Evolutionary conservation across 1,140 invertebrate genomes (phyloP).

Genomic region (Anagrus nilaparvatae): DNA sequence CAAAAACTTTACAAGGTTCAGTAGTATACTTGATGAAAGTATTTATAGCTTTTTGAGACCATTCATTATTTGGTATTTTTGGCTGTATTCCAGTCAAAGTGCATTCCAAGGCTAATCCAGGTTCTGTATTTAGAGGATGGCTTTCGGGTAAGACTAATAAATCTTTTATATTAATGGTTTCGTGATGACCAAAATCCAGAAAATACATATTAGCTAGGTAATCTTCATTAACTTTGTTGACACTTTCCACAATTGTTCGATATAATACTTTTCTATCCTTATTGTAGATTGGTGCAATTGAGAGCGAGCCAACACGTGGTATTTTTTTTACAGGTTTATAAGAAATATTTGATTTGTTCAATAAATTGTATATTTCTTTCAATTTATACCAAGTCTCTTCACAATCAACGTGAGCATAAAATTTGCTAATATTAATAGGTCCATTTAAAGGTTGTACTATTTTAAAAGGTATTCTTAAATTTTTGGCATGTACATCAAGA

Average conservation of each 20-base stretch:
- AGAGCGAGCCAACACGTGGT: conserved; percentile 21
- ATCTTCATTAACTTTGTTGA: conserved; percentile 17
- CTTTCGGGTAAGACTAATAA: conserved; percentile 13
- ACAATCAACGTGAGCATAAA: conserved; percentile 49
- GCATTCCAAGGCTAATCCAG: conserved; percentile 62
- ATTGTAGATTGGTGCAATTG: conserved; percentile 30
- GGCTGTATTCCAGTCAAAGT: conserved; percentile 56
- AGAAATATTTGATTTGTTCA: conserved; percentile 5
- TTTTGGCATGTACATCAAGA: conserved; percentile 31
- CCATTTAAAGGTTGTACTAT: conserved; percentile 38
- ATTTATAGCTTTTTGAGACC: conserved; percentile 46
- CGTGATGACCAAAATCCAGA: conserved; percentile 62
- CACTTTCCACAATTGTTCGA: conserved; percentile 31
- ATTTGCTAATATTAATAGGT: conserved; percentile 48
- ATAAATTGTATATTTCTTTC: conserved; percentile 15
- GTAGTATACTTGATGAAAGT: conserved; percentile 39
- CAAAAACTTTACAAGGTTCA: conserved; percentile 14
- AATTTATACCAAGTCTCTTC: conserved; percentile 24
- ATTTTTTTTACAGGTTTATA: background rate
- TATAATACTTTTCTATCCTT: conserved; percentile 21
- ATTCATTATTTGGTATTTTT: conserved; percentile 46
- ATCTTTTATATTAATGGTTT: conserved; percentile 27
- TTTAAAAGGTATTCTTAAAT: conserved; percentile 13
- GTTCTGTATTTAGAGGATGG: conserved; percentile 7
- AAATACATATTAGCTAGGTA: conserved; percentile 48